Base-by-base conservation (phyloP, 2,797 vertebrate genomes). In the Sorex maritimensis region DNA sequence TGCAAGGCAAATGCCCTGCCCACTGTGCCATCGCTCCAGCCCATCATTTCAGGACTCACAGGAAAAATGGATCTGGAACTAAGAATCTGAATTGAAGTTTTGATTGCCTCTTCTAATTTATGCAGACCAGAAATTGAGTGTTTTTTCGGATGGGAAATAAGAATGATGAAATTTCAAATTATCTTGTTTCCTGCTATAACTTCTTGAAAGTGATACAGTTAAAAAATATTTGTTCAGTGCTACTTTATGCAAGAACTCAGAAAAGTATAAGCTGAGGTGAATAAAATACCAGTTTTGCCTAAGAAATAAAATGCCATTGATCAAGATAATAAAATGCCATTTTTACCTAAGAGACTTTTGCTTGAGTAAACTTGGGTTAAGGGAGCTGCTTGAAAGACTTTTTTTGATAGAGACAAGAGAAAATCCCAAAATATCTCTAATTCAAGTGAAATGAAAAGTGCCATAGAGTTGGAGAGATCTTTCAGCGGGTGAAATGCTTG, bases 211-310 rank as follows among this genome's bases (percentile, higher is more conserved):
- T 41, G 63, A 2, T 52, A 10, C 73, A 79, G 84, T 73, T 78
- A 69, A 87, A 11, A 46, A 81, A 78, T 77, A 69, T 81, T 87
- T 91, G 77, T 85, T 69, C 21, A 61, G 21, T 79, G 55, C n/a
- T 34, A 79, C 19, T 88, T 74, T 14, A 3, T 67, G 2, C 23
- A 79, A n/a, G 12, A 38, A 71, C 58, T 78, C 26, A 41, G 38
- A 38, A 89, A 78, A 55, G 52, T 55, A 13, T 55, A 55, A 12
- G 15, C 52, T 13, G 52, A 55, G 17, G 14, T 14, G 13, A 55
- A 44, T 44, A 44, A 44, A 44, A 44, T 44, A 44, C 41, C 41
- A 44, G 3, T 44, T 44, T 44, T 44, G 41, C 41, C 41, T 44
- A 44, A 44, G 41, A 7, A 44, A 44, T 44, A 7, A 44, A 44